A percentile compares a stretch with the other conserved stretches of the same genome.
Conservation (phyloP, 2,797 vertebrate species). For the Mareca strepera region DNA sequence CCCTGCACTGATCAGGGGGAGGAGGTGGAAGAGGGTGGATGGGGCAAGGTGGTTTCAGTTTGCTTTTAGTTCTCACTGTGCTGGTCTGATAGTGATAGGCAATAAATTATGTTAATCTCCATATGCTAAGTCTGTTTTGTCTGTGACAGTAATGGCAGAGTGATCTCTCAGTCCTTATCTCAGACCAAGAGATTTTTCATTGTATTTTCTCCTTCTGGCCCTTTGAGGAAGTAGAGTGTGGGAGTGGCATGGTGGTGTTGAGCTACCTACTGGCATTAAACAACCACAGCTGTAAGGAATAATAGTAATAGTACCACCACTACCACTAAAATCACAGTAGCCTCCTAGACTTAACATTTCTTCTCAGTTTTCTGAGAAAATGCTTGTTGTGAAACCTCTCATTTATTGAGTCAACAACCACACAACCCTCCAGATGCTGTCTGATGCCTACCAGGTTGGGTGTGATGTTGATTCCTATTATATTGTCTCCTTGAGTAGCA, state of each 20-base stretch:
- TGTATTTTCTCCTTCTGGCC: not conserved
- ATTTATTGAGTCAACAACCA: not conserved
- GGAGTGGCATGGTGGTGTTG: not conserved
- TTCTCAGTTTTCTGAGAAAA: not conserved
- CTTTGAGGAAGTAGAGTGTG: not conserved
- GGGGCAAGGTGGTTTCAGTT: not conserved
- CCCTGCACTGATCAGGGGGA: not conserved
- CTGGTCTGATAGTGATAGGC: not conserved
- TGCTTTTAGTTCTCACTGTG: not conserved
- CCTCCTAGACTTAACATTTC: not conserved
- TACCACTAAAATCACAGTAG: too few species aligned
- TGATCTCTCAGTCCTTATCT: not conserved
- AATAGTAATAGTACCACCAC: too few species aligned
- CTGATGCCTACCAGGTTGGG: not conserved
- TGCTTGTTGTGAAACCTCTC: not conserved
- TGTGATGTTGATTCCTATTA: not conserved
- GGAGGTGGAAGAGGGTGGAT: not conserved
- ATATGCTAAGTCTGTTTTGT: not conserved
- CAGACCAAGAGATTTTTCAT: not conserved
- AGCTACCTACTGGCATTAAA: not conserved
- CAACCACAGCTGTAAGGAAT: not conserved
- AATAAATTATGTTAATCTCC: not conserved
- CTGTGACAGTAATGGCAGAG: not conserved
- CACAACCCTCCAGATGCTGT: rapidly evolving
- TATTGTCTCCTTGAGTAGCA: not conserved